Percentiles rank a stretch among this genome's conserved stretches.
Evolutionary conservation across 2,797 vertebrate species (phyloP).

Genomic region (Knipowitschia caucasica): DNA sequence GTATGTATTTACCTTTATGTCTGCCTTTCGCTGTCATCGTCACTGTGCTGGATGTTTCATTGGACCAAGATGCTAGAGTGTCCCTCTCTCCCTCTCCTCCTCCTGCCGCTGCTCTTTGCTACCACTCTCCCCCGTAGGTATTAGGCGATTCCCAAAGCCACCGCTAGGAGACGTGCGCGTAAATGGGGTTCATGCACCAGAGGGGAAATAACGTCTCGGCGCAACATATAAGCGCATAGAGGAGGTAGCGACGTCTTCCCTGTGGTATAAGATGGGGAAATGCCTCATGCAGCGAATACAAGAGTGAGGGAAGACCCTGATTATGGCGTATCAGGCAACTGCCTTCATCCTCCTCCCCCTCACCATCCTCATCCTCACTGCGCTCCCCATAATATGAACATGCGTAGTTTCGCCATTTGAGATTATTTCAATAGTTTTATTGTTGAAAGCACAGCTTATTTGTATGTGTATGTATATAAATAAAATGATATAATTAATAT

Average conservation of each 20-base stretch:
- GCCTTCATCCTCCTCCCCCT: conserved; percentile 2
- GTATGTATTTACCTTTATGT: conserved; percentile 78
- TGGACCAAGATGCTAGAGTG: conserved; percentile 76
- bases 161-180: conserved; percentile 70
- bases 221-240: conserved; percentile 19
- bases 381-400: conserved; percentile 34
- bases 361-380: conserved; percentile 17
- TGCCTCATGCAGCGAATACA: conserved; percentile 64
- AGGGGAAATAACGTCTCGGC: conserved; percentile 31
- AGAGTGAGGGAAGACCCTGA: conserved; percentile 70
- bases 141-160: conserved; percentile 65
- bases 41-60: conserved; percentile 77
- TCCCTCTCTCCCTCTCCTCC: conserved; percentile 41
- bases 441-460: background rate
- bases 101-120: conserved; percentile 53
- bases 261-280: conserved; percentile 54
- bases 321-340: conserved; percentile 44
- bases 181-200: conserved; percentile 59
- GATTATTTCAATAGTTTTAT: conserved; percentile 44
- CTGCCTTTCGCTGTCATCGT: conserved; percentile 85
- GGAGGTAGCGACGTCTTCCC: conserved; percentile 44
- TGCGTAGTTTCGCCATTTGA: conserved; percentile 47
- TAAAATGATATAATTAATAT: too few relatives aligned
- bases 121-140: conserved; percentile 47
- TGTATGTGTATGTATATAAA: too few relatives aligned